These are phyloP conservation scores for Campaea margaritaria DNA, from an alignment of 2,888 invertebrate genomes.

Conservation along the genomic window DNA sequence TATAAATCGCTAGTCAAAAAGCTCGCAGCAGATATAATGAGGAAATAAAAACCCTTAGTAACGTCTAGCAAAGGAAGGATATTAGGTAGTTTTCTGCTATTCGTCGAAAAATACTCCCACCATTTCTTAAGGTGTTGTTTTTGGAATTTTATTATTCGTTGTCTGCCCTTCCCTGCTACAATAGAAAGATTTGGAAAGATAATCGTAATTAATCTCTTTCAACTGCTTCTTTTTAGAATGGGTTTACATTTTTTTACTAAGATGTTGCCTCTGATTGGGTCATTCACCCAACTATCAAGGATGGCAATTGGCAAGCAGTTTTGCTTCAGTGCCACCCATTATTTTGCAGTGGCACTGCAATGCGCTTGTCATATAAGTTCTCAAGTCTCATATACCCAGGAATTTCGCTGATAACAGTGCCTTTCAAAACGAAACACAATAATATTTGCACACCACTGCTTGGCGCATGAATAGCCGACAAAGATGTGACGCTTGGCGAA, in stretches of 20 bases:
- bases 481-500: too few species aligned
- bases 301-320: background rate
- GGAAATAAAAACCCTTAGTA: background rate
- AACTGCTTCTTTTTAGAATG: background rate
- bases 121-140: background rate
- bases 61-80: background rate
- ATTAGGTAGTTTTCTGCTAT: background rate
- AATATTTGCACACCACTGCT: too few species aligned
- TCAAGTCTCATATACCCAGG: too few species aligned
- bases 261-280: background rate
- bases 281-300: background rate
- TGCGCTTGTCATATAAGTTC: too few species aligned
- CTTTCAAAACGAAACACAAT: too few species aligned
- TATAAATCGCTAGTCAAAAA: too few species aligned
- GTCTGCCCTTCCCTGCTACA: background rate
- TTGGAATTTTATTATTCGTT: background rate
- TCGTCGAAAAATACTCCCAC: constrained; percentile 4
- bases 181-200: constrained; percentile 15
- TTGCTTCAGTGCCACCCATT: background rate
- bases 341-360: too few species aligned
- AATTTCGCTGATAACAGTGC: too few species aligned
- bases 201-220: constrained; percentile 31
- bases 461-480: too few species aligned
- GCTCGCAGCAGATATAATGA: too few species aligned
- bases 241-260: constrained; percentile 5